Percentiles rank a stretch among this genome's conserved stretches.
phyloP scores from a whole-genome alignment of 2,797 vertebrate genomes.

The Sebastes kiyomatsui region DNA sequence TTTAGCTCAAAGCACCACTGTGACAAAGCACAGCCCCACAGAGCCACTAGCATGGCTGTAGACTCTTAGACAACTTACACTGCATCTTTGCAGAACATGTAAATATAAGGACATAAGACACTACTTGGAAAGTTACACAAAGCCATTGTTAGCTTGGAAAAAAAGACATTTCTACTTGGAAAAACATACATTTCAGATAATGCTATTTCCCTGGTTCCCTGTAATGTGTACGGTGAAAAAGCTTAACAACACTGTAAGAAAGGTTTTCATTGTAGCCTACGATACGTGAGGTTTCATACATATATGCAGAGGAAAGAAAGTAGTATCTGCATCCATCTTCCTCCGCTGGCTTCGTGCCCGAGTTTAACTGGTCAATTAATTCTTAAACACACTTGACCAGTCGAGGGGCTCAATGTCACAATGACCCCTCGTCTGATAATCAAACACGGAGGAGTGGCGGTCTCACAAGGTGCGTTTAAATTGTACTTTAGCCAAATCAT shows the following conservation, averaged over 20 bases:
- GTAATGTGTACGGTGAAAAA: neutral
- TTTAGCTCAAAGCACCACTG: neutral
- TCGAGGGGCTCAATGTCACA: slow-evolving; percentile 36
- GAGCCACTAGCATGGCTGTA: too few species aligned
- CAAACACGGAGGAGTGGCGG: slow-evolving; percentile 26
- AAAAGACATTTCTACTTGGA: neutral
- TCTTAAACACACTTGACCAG: slow-evolving; percentile 42
- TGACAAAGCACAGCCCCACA: neutral
- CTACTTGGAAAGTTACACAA: too few species aligned
- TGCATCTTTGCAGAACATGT: too few species aligned
- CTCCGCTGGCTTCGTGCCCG: slow-evolving; percentile 28
- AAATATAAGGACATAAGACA: too few species aligned
- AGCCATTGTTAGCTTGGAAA: neutral
- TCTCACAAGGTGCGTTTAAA: slow-evolving; percentile 5
- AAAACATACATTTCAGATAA: neutral
- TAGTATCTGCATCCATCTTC: neutral
- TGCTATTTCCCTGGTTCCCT: neutral
- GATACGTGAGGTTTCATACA: neutral
- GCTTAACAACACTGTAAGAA: neutral
- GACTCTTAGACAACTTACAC: too few species aligned
- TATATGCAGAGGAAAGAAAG: neutral
- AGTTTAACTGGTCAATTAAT: slow-evolving; percentile 25
- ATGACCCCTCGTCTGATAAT: slow-evolving; percentile 32
- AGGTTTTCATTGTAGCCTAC: neutral
- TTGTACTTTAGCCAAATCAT: slow-evolving; percentile 19